These are phyloP conservation scores for Rhadina sibilatrix DNA, from an alignment of 2,113 vertebrate genomes.

Conservation along the genomic window DNA sequence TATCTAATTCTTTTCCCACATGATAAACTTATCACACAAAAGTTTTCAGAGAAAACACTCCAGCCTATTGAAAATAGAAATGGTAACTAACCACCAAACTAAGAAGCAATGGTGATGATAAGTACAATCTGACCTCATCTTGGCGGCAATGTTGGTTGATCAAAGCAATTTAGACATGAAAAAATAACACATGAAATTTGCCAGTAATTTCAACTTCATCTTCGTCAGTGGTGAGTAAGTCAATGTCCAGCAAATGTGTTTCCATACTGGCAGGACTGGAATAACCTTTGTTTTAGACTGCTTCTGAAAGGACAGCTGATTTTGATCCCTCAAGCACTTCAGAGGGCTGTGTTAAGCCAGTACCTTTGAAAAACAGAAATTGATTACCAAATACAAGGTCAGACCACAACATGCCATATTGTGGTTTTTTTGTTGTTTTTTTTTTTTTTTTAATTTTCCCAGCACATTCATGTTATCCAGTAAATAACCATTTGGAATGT, in stretches of 20 bases:
- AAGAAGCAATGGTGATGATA: not conserved
- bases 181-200: not conserved
- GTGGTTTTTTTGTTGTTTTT: not conserved
- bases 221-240: not conserved
- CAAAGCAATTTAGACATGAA: conserved; percentile 1
- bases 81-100: not conserved
- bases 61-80: not conserved
- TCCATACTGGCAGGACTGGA: not conserved
- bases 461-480: not conserved
- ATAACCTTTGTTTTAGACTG: not conserved
- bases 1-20: not conserved
- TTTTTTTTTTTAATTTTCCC: not conserved
- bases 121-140: not conserved
- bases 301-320: not conserved
- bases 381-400: not conserved
- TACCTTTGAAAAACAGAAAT: not conserved
- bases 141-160: not conserved
- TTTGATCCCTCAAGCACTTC: not conserved
- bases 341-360: not conserved
- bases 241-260: not conserved
- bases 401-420: not conserved
- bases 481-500: conserved; percentile 3
- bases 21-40: not conserved
- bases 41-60: not conserved
- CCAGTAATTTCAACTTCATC: not conserved